phyloP scores from a whole-genome alignment of 2,797 vertebrate genomes.

The Platyrinchus mystaceus region DNA sequence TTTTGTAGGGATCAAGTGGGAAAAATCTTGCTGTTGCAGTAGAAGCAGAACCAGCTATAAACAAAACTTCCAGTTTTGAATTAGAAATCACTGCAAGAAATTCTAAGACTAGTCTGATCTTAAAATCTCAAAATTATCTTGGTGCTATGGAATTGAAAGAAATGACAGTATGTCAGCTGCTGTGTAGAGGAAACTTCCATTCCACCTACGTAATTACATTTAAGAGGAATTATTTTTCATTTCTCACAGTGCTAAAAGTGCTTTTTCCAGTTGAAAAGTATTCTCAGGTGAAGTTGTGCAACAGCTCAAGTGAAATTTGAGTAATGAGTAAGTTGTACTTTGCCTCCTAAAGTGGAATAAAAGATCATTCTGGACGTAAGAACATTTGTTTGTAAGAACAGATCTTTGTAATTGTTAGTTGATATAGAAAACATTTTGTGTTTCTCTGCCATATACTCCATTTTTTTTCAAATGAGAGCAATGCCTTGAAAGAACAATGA shows the following conservation, averaged over 20 bases:
- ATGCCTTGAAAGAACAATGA: neutral
- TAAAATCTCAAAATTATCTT: neutral
- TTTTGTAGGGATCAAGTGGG: neutral
- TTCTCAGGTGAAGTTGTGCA: constrained; percentile 16
- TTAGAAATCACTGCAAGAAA: neutral
- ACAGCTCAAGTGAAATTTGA: constrained; percentile 13
- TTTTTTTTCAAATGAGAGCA: neutral
- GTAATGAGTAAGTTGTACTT: neutral
- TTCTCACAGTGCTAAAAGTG: neutral
- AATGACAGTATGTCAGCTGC: neutral
- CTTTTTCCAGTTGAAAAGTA: neutral
- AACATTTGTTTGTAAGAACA: neutral
- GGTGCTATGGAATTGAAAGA: neutral
- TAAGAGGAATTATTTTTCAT: neutral
- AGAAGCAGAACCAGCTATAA: neutral
- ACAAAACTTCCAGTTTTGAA: neutral
- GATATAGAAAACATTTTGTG: neutral
- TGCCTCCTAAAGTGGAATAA: neutral
- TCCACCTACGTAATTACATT: neutral
- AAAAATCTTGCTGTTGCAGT: neutral
- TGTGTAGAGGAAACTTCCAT: neutral
- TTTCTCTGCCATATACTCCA: neutral
- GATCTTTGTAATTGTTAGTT: neutral
- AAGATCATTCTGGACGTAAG: neutral
- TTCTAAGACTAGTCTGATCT: neutral